phyloP scores from a whole-genome alignment of 92 coral and sea anemone species.

The Porites lobata region DNA sequence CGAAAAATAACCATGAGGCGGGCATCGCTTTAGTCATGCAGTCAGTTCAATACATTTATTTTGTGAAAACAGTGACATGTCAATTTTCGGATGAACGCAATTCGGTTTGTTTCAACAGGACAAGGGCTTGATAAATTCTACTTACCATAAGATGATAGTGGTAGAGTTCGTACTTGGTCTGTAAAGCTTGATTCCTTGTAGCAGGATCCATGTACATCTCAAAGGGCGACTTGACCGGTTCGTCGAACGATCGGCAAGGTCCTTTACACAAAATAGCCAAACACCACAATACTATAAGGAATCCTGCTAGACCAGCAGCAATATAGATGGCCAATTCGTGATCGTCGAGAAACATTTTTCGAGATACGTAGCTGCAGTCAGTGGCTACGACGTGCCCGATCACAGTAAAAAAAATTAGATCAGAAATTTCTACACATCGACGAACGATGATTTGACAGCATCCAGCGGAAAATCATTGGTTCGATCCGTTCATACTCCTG shows the following conservation, averaged over 20 bases:
- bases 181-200: conserved; percentile 59
- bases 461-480: conserved; percentile 9
- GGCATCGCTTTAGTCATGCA: no score
- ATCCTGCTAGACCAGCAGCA: conserved; percentile 76
- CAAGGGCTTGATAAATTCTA: background rate
- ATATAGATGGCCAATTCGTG: conserved; percentile 79
- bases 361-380: background rate
- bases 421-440: conserved; percentile 31
- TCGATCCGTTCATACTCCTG: background rate
- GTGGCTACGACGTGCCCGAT: no score
- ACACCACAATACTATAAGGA: conserved; percentile 73
- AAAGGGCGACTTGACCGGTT: conserved; percentile 82
- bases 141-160: conserved; percentile 82
- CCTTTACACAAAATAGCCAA: conserved; percentile 77
- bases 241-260: conserved; percentile 82
- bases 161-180: conserved; percentile 73
- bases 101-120: background rate
- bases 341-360: conserved; percentile 62
- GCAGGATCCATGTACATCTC: conserved; percentile 90
- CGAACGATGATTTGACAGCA: background rate
- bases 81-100: no score
- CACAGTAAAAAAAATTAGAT: background rate
- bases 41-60: no score
- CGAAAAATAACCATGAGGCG: no score
- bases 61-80: no score